These are phyloP conservation scores for Macrobrachium nipponense DNA, from an alignment of 1,140 invertebrate species.

Conservation along the genomic window DNA sequence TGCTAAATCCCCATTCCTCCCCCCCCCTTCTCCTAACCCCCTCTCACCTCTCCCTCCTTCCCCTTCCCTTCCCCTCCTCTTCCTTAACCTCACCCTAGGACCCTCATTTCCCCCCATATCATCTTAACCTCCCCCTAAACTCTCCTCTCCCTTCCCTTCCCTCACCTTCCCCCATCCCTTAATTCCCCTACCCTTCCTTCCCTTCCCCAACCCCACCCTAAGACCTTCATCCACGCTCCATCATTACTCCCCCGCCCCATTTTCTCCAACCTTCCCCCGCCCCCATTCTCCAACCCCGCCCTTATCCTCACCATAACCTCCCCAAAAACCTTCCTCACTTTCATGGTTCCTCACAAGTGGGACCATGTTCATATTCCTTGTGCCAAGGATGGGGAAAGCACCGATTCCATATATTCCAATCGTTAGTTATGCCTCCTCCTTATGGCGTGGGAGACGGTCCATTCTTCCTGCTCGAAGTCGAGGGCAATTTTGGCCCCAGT, in stretches of 20 bases:
- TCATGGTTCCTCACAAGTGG: no score
- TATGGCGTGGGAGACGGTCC: no score
- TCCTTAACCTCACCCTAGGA: no score
- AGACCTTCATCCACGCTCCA: not conserved
- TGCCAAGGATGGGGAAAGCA: no score
- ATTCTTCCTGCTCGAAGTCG: no score
- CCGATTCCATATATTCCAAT: no score
- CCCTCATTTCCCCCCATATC: no score
- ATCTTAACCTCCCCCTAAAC: not conserved
- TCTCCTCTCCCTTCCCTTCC: not conserved
- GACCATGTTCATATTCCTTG: no score
- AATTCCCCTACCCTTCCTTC: not conserved
- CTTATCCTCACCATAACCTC: not conserved
- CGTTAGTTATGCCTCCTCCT: no score
- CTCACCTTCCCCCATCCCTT: not conserved
- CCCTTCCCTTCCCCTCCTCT: not conserved
- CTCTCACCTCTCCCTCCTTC: not conserved
- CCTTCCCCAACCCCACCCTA: not conserved
- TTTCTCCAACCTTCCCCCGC: not conserved
- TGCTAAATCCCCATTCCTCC: not conserved
- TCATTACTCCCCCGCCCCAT: not conserved
- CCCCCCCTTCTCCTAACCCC: not conserved
- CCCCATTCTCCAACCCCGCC: not conserved
- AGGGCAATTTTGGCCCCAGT: no score
- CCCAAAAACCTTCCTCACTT: no score